These are phyloP conservation scores for Alexandromys fortis DNA, from an alignment of 2,113 vertebrate species.

Conservation along the genomic window DNA sequence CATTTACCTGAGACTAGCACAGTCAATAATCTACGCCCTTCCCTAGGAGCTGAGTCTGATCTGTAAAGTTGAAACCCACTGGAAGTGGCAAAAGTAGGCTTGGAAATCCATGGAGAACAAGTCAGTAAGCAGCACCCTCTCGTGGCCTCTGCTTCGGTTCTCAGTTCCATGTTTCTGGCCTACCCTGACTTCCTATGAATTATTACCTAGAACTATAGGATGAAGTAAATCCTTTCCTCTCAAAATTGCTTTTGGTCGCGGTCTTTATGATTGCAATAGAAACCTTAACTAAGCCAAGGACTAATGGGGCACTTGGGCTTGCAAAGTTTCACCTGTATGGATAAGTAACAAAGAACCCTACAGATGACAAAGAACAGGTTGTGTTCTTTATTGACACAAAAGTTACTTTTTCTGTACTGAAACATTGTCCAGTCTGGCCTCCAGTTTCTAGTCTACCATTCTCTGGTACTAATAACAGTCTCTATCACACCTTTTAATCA, in stretches of 20 bases:
- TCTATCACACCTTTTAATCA: not conserved
- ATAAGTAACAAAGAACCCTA: not conserved
- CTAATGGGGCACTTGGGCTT: not conserved
- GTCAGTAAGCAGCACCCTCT: not conserved
- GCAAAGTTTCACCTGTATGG: not conserved
- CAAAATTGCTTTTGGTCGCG: not conserved
- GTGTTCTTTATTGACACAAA: not conserved
- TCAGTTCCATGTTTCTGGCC: not conserved
- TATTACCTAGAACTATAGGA: not conserved
- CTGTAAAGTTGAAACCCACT: not conserved
- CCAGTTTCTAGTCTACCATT: not conserved
- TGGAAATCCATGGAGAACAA: not conserved
- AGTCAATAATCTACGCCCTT: not conserved
- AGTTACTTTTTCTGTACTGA: not conserved
- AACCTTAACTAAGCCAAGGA: not conserved
- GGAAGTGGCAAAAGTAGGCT: not conserved
- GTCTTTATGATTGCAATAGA: not conserved
- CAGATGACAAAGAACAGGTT: not conserved
- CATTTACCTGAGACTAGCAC: not conserved
- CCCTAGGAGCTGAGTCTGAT: not conserved
- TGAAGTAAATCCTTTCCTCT: not conserved
- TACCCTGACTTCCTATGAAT: not conserved
- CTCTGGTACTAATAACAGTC: not conserved
- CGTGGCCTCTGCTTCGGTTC: not conserved
- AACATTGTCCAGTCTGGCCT: not conserved